These are phyloP conservation scores for Phylloscopus collybita DNA, from an alignment of 2,797 vertebrate genomes.

Conservation along the genomic window DNA sequence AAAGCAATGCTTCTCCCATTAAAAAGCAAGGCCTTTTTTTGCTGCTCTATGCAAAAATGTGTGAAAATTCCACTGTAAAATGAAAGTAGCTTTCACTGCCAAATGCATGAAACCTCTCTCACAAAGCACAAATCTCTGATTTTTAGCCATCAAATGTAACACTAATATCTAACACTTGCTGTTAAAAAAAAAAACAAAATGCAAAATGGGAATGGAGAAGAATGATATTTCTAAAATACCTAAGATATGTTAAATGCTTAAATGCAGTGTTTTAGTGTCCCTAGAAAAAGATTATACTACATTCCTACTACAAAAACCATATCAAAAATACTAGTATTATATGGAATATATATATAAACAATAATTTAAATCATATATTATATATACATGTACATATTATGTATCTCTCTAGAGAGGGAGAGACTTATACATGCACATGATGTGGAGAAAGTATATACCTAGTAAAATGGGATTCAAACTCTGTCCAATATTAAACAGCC, in stretches of 20 bases:
- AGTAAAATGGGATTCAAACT: not conserved
- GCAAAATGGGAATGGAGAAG: not conserved
- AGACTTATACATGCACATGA: not conserved
- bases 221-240: not conserved
- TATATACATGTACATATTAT: fast-evolving
- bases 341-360: not conserved
- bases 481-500: not conserved
- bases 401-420: not conserved
- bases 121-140: not conserved
- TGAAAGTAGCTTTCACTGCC: not conserved
- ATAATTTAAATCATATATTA: not conserved
- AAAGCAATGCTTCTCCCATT: not conserved
- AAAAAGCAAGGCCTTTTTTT: not conserved
- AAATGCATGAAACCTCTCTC: not conserved
- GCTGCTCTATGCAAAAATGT: not conserved
- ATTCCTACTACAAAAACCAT: not conserved
- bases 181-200: not conserved
- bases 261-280: not conserved
- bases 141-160: not conserved
- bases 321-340: not conserved
- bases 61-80: not conserved
- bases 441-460: not conserved
- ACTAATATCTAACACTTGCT: not conserved
- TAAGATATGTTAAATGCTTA: not conserved
- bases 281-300: not conserved